Evolutionary conservation across 1,140 invertebrate genomes (phyloP), one percentile per base, ranked within the genome.

Genomic region (Papilio machaon): DNA sequence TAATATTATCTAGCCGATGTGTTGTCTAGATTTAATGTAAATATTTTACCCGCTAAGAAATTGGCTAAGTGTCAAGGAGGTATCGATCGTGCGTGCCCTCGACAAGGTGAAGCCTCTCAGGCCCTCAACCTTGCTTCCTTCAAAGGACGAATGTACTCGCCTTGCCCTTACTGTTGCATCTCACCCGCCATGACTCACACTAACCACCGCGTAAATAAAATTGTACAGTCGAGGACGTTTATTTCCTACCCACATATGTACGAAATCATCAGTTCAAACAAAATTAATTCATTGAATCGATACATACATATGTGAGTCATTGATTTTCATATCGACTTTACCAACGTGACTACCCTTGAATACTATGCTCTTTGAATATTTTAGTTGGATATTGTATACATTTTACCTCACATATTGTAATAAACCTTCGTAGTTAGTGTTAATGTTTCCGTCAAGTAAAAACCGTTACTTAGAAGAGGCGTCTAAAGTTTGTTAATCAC

Each of bases 101-200:
- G n/a, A 47, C 46, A 47, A 76, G 74, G 73, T 46, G 74, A 76
- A 76, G 74, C 74, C 74, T 47, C 46, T 52, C 47, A 46, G 47
- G n/a, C 47, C 47, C 47, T 52, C 46, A 54, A 74, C 74, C 74
- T 76, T 52, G 74, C 46, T 76, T 54, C 74, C 74, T 76, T 47
- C 47, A 76, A 46, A 76, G 74, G 74, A 76, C 47, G 47, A n/a
- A 49, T 30, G 23, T 52, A 19, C 4, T 75, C 73, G 73, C 43
- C n/a, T n/a, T 47, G 49, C 13, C 38, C 38, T 43, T 30, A 30
- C 23, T 43, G 73, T 43, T 23, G 74, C 74, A 73, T 73, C 73
- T 73, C 35, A 73, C 73, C 43, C 19, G 43, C n/a, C 38, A 8
- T 52, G n/a, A 47, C 73, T 46, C 46, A 46, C 15, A 52, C 49